Base-by-base conservation (phyloP, 2,888 invertebrate species). In the Hofmannophila pseudospretella region DNA sequence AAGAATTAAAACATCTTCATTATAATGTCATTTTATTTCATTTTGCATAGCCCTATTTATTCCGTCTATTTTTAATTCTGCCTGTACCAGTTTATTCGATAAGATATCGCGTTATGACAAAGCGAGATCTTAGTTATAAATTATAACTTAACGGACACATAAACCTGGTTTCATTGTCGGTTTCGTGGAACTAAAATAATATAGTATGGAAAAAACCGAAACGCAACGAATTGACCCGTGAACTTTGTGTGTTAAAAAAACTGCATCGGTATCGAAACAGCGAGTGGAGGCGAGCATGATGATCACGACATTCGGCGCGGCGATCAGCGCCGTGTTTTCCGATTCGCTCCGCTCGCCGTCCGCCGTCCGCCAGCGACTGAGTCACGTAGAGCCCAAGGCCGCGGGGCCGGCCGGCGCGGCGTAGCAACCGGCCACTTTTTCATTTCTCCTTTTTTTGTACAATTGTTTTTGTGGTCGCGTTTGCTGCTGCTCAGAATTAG, bases 361-460 rank as follows among this genome's bases (percentile, higher is more conserved):
- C 32, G 35, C 35, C 39, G 36, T 31, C 32, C 56, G 51, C n/a
- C n/a, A n/a, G n/a, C n/a, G n/a, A n/a, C n/a, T 77, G 79, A 80
- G 47, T 81, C 81, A 78, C 57, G 56, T 44, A 39, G n/a, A 27
- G 38, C 25, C 60, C 81, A 80, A 82, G 82, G 82, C 78, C 82
- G 56, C 49, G 44, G 30, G 44, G 72, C 84, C 84, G 81, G 82
- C 82, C 81, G 84, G 82, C 75, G 61, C 48, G 41, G 61, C 73
- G 49, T 75, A 59, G 71, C 76, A 79, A 82, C 76, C 49, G 32
- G 38, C 42, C 27, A 16, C 53, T 67, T 68, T 67, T 65, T 59
- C 52, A 59, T 53, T 55, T 66, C 64, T 54, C 57, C 58, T 66
- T 70, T 55, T 67, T 71, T 70, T 50, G 54, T 52, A 39, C 54